These are phyloP conservation scores for Antheraea pernyi DNA, from an alignment of 1,140 invertebrate genomes.

Conservation along the genomic window DNA sequence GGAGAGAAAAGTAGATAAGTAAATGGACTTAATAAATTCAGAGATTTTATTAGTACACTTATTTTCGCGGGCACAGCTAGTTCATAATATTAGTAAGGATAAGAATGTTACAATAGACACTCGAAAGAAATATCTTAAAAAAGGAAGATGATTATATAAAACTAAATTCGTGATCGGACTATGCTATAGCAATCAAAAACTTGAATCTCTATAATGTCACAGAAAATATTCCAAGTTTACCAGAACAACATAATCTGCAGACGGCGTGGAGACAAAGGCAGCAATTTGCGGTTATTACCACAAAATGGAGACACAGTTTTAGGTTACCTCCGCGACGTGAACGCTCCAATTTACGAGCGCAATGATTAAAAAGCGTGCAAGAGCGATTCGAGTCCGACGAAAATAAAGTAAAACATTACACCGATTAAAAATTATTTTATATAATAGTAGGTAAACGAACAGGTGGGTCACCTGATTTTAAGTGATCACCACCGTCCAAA, in stretches of 20 bases:
- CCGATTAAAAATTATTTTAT: neutral
- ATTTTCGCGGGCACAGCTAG: too few relatives aligned
- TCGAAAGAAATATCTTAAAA: too few relatives aligned
- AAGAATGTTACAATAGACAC: too few relatives aligned
- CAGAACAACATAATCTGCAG: conserved; percentile 16
- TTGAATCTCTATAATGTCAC: neutral
- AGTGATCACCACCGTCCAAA: too few relatives aligned
- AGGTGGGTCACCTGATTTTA: too few relatives aligned
- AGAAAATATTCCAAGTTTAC: neutral
- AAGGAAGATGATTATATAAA: neutral
- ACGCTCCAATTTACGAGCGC: neutral
- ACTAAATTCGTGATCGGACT: neutral
- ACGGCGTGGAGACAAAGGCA: conserved; percentile 26
- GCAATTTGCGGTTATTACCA: conserved; percentile 53
- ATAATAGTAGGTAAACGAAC: too few relatives aligned
- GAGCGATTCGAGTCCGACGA: neutral
- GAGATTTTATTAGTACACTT: too few relatives aligned
- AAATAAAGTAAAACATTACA: neutral
- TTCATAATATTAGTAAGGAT: too few relatives aligned
- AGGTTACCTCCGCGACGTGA: conserved; percentile 12
- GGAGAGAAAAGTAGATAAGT: too few relatives aligned
- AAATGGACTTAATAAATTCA: too few relatives aligned
- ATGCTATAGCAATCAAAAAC: neutral
- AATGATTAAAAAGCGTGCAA: neutral
- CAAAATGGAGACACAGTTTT: conserved; percentile 18